Evolutionary conservation across 2,888 invertebrate species (phyloP), one percentile per base, ranked within the genome.

Genomic region (Lasioglossum vierecki): DNA sequence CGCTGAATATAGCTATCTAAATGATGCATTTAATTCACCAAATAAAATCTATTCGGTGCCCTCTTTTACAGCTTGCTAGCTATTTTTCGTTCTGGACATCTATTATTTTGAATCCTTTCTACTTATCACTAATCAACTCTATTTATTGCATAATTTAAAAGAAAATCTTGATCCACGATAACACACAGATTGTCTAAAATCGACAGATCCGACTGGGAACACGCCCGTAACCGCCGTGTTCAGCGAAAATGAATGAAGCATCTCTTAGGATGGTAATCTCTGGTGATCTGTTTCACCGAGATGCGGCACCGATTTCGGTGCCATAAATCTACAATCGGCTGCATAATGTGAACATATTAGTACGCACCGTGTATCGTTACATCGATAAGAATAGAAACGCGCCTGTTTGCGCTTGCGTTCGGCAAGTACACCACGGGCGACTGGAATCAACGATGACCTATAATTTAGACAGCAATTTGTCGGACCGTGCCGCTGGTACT

Each of bases 391-490:
- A 63, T 63, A 63, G 63, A 30, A 63, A 30, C 30, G 18, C 66
- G 22, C 22, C 18, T 35, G 66, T 30, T 63, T 63, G 9, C 66
- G 35, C 30, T 22, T 4, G 35, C 66, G 35, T 68, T 68, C 66
- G 4, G 35, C 68, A 39, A 68, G 68, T 41, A n/a, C 39, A n/a
- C 22, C 22, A 49, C 22, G 13, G 49, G 0, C 49, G 35, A 26
- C 18, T 49, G 44, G 46, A 49, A 73, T 73, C 49, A 73, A 35
- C 26, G 72, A 35, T 49, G 35, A 49, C 72, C 72, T 26, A 49
- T 15, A 73, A 73, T 49, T 73, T 18, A 49, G 44, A 35, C 72
- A 18, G 46, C 49, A 49, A 73, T 73, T 73, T 26, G 72, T 73
- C 49, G 49, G 13, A 73, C 49, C 49, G 53, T n/a, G 35, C 22